A percentile compares a stretch with the other conserved stretches of the same genome.
Conservation (phyloP, 1,140 invertebrate species). For the Anastatus disparis region DNA sequence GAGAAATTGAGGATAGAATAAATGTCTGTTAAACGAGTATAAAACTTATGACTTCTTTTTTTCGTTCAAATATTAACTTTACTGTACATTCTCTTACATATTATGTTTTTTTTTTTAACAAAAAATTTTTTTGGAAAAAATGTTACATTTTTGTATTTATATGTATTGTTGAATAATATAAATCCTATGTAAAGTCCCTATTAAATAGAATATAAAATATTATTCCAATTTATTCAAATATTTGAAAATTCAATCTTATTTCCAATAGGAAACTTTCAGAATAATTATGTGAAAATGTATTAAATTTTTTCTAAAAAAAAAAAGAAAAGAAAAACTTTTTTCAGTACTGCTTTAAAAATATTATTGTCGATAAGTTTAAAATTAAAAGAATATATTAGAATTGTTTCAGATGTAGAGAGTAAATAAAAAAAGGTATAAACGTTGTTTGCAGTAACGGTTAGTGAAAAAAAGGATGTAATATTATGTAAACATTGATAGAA, state of each 20-base stretch:
- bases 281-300: neutral
- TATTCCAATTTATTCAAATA: neutral
- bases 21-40: slow-evolving; percentile 23
- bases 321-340: too few relatives aligned
- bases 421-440: slow-evolving; percentile 10
- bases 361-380: slow-evolving; percentile 18
- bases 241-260: neutral
- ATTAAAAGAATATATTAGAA: slow-evolving; percentile 23
- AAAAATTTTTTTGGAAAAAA: slow-evolving; percentile 4
- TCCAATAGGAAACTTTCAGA: neutral
- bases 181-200: neutral
- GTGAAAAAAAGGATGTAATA: slow-evolving; percentile 12
- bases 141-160: neutral
- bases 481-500: neutral
- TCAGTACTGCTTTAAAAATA: neutral
- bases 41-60: slow-evolving; percentile 15
- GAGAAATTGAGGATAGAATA: slow-evolving; percentile 30
- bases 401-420: neutral
- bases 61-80: slow-evolving; percentile 11
- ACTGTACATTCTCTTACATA: too few relatives aligned
- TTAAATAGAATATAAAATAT: neutral
- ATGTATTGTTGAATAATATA: neutral
- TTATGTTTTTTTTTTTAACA: neutral
- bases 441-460: slow-evolving; percentile 25
- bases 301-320: neutral